phyloP scores from a whole-genome alignment of 2,888 invertebrate genomes.

The Hyposoter dolosus region DNA sequence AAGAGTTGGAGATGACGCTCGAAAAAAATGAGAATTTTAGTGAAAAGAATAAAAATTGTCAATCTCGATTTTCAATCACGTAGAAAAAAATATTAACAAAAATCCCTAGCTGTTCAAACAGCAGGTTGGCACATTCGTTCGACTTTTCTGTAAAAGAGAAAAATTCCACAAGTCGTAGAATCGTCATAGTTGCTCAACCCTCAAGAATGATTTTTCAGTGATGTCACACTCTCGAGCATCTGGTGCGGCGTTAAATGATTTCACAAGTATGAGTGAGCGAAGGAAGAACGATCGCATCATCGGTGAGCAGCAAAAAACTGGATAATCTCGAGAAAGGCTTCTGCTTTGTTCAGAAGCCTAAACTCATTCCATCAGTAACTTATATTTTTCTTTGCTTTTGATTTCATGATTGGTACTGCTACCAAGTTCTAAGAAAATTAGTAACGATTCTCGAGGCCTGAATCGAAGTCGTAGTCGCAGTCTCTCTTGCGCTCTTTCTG shows the following conservation, averaged over 20 bases:
- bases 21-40: too few species aligned
- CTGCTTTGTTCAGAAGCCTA: slow-evolving; percentile 12
- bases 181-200: slow-evolving; percentile 10
- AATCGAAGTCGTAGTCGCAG: neutral
- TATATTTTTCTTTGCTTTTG: slow-evolving; percentile 14
- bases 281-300: slow-evolving; percentile 1
- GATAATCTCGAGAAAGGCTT: slow-evolving; percentile 39
- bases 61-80: too few species aligned
- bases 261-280: slow-evolving; percentile 29
- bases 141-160: neutral
- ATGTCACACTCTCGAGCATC: slow-evolving; percentile 47
- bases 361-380: slow-evolving; percentile 47
- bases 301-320: slow-evolving; percentile 29
- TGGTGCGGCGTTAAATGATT: slow-evolving; percentile 54
- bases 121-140: neutral
- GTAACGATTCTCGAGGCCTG: slow-evolving; percentile 48
- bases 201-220: slow-evolving; percentile 29
- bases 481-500: neutral
- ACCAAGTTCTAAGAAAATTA: slow-evolving; percentile 30
- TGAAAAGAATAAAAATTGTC: too few species aligned
- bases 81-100: neutral
- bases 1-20: neutral
- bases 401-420: slow-evolving; percentile 20
- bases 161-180: neutral
- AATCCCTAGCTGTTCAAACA: neutral